phyloP scores from a whole-genome alignment of 2,888 invertebrate species.

The Hydraecia micacea region DNA sequence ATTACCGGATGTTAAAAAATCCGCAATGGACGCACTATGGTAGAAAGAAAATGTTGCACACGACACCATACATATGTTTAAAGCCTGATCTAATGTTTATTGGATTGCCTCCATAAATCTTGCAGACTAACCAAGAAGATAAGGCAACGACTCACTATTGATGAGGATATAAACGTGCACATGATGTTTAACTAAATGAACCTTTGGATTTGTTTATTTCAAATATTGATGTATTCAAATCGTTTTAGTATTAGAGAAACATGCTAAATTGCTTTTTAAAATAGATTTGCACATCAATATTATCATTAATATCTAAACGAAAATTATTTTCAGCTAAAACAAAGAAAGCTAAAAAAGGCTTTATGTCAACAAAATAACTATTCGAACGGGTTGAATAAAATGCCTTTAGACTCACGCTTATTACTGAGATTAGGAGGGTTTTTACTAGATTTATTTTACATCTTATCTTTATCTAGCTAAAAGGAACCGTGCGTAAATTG shows the following conservation, averaged over 20 bases:
- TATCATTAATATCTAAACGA: slow-evolving; percentile 27
- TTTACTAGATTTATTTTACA: slow-evolving; percentile 44
- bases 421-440: slow-evolving; percentile 24
- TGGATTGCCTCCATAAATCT: slow-evolving; percentile 42
- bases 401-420: slow-evolving; percentile 25
- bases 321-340: slow-evolving; percentile 5
- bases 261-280: slow-evolving; percentile 23
- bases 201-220: slow-evolving; percentile 35
- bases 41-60: slow-evolving; percentile 8
- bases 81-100: slow-evolving; percentile 6
- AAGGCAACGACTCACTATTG: slow-evolving; percentile 31
- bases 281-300: slow-evolving; percentile 19
- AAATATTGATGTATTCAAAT: slow-evolving; percentile 7
- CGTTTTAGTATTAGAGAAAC: slow-evolving; percentile 11
- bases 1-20: slow-evolving; percentile 30
- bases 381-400: slow-evolving; percentile 33
- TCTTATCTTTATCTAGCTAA: slow-evolving; percentile 42
- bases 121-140: slow-evolving; percentile 27
- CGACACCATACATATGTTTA: slow-evolving; percentile 2
- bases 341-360: slow-evolving; percentile 9
- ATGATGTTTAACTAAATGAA: slow-evolving; percentile 20
- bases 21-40: neutral
- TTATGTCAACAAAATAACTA: slow-evolving; percentile 28
- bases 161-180: slow-evolving; percentile 20
- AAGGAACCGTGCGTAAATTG: slow-evolving; percentile 39